A percentile compares a stretch with the other conserved stretches of the same genome.
Conservation (phyloP, 1,140 invertebrate genomes). For the Drosophila nannoptera region DNA sequence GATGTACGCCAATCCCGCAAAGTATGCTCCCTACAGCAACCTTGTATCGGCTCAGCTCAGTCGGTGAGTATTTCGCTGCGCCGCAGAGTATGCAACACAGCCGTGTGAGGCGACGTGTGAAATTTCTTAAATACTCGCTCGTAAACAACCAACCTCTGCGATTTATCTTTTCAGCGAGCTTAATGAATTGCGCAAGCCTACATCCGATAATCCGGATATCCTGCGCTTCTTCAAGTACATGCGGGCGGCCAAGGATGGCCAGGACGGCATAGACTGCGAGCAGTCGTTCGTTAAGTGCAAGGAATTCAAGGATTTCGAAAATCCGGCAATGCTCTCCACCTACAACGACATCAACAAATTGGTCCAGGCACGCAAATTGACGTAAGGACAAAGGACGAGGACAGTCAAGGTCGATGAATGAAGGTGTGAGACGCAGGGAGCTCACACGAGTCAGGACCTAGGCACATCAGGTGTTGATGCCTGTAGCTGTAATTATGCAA, state of each 20-base stretch:
- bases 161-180: slow-evolving; percentile 82
- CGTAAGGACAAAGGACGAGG: slow-evolving; percentile 41
- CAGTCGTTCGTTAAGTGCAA: slow-evolving; percentile 81
- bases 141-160: neutral
- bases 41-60: slow-evolving; percentile 91
- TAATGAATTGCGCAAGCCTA: slow-evolving; percentile 89
- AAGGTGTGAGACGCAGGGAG: slow-evolving; percentile 31
- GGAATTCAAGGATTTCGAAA: slow-evolving; percentile 81
- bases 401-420: too few species aligned
- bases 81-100: slow-evolving; percentile 47
- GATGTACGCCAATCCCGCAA: slow-evolving; percentile 91
- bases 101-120: neutral
- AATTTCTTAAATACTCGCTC: neutral
- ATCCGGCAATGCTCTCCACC: slow-evolving; percentile 90
- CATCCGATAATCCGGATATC: slow-evolving; percentile 90
- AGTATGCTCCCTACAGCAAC: slow-evolving; percentile 91
- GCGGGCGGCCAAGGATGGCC: slow-evolving; percentile 91
- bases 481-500: slow-evolving; percentile 68
- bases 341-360: slow-evolving; percentile 92
- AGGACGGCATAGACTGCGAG: slow-evolving; percentile 86
- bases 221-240: slow-evolving; percentile 92
- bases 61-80: slow-evolving; percentile 81
- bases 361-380: slow-evolving; percentile 86
- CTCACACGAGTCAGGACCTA: slow-evolving; percentile 48
- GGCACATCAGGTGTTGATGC: slow-evolving; percentile 33